Evolutionary conservation across 2,113 vertebrate genomes (phyloP).

Genomic region (Pao palembangensis): DNA sequence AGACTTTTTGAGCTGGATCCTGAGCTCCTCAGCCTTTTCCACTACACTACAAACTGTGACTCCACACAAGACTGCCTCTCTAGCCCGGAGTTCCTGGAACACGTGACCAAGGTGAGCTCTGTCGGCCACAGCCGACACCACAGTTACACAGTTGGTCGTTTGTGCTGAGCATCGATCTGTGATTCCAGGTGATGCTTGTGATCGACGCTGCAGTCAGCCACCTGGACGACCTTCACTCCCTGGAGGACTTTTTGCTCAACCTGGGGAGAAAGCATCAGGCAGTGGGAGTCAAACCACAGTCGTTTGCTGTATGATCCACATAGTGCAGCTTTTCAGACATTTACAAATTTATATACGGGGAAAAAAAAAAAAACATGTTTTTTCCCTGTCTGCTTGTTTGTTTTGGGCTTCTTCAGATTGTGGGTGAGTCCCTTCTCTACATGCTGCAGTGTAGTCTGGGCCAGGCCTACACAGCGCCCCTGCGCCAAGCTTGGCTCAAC

Average conservation of each 20-base stretch:
- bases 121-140: background rate
- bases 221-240: slow-evolving; percentile 83
- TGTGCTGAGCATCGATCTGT: background rate
- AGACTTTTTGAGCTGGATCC: slow-evolving; percentile 94
- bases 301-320: slow-evolving; percentile 81
- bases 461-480: slow-evolving; percentile 79
- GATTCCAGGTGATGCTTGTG: slow-evolving; percentile 89
- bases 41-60: slow-evolving; percentile 85
- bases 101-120: slow-evolving; percentile 88
- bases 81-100: slow-evolving; percentile 88
- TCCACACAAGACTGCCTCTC: slow-evolving; percentile 86
- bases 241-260: slow-evolving; percentile 87
- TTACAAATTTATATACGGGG: background rate
- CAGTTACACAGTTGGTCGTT: background rate
- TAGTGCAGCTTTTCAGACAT: background rate
- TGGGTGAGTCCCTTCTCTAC: slow-evolving; percentile 89
- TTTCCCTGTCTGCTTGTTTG: background rate
- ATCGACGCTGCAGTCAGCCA: slow-evolving; percentile 89
- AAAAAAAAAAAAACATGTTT: background rate
- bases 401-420: slow-evolving; percentile 71
- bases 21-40: slow-evolving; percentile 83
- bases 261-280: slow-evolving; percentile 89
- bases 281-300: slow-evolving; percentile 85
- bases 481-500: slow-evolving; percentile 85
- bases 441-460: slow-evolving; percentile 91